phyloP scores from a whole-genome alignment of 2,797 vertebrate genomes.

The Epinephelus awoara region DNA sequence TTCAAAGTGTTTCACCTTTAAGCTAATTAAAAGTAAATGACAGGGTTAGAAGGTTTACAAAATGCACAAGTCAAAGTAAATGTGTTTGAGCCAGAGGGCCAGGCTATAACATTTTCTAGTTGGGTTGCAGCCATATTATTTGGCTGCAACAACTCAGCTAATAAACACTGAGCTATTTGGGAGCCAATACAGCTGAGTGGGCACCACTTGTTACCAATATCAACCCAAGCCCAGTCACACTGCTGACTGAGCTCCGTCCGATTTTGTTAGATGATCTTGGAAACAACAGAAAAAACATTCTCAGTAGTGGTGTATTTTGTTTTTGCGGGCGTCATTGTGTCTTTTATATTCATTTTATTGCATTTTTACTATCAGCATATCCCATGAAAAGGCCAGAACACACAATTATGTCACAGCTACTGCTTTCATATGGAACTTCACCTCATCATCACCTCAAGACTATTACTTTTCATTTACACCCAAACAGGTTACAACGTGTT shows the following conservation, averaged over 20 bases:
- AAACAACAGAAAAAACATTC: not conserved
- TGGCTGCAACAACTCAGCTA: not conserved
- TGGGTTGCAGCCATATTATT: not conserved
- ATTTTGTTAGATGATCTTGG: not conserved
- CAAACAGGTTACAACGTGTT: constrained; percentile 34
- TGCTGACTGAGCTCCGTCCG: not conserved
- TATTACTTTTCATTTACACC: not conserved
- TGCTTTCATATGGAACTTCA: not conserved
- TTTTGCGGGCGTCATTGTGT: not conserved
- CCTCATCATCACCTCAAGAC: not conserved
- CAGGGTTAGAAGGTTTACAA: not conserved
- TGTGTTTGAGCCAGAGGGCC: not conserved
- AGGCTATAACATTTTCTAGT: not conserved
- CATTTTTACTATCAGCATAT: not conserved
- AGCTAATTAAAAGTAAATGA: not conserved
- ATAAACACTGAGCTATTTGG: not conserved
- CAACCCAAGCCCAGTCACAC: not conserved
- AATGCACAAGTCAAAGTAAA: not conserved
- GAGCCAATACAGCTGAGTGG: not conserved
- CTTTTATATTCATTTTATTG: not conserved
- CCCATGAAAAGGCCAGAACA: not conserved
- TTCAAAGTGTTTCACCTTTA: not conserved
- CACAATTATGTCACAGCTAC: not conserved
- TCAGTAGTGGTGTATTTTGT: not conserved
- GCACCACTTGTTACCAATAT: not conserved